phyloP scores from a whole-genome alignment of 2,888 invertebrate species.

The Podabrus alpinus region DNA sequence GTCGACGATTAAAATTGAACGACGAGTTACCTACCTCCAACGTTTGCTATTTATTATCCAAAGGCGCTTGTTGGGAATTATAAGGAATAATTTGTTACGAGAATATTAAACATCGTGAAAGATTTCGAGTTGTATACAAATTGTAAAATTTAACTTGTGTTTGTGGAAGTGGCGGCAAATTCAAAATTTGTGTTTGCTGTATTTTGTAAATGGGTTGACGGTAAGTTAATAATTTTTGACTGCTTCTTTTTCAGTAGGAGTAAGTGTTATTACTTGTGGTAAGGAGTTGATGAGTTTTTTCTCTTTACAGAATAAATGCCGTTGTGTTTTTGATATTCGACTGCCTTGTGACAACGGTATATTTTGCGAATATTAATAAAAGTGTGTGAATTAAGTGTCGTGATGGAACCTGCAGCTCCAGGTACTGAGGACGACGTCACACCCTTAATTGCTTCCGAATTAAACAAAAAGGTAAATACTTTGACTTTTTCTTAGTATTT shows the following conservation, averaged over 20 bases:
- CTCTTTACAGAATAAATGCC: conserved; percentile 20
- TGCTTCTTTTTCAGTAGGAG: conserved; percentile 7
- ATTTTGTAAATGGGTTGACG: conserved; percentile 28
- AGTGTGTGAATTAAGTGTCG: conserved; percentile 26
- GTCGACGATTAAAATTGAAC: neutral
- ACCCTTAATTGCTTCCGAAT: conserved; percentile 17
- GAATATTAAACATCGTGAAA: neutral
- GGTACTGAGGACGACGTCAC: conserved; percentile 39
- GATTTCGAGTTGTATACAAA: neutral
- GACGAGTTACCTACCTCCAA: neutral
- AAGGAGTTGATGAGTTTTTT: conserved; percentile 8
- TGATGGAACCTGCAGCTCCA: conserved; percentile 39
- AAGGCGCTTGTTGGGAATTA: neutral
- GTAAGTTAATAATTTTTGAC: conserved; percentile 39
- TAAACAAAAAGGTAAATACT: conserved; percentile 39
- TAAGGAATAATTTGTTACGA: neutral
- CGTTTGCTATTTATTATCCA: neutral
- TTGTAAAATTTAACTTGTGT: conserved; percentile 13
- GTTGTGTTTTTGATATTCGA: conserved; percentile 8
- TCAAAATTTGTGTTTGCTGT: conserved; percentile 23
- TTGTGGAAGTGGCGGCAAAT: conserved; percentile 38
- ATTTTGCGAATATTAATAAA: conserved; percentile 14
- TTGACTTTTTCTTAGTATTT: conserved; percentile 5
- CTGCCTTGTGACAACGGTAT: conserved; percentile 7
- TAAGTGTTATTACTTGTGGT: conserved; percentile 1